These are phyloP conservation scores for Trachelus troglodyta DNA, from an alignment of 2,888 invertebrate species.

Conservation along the genomic window DNA sequence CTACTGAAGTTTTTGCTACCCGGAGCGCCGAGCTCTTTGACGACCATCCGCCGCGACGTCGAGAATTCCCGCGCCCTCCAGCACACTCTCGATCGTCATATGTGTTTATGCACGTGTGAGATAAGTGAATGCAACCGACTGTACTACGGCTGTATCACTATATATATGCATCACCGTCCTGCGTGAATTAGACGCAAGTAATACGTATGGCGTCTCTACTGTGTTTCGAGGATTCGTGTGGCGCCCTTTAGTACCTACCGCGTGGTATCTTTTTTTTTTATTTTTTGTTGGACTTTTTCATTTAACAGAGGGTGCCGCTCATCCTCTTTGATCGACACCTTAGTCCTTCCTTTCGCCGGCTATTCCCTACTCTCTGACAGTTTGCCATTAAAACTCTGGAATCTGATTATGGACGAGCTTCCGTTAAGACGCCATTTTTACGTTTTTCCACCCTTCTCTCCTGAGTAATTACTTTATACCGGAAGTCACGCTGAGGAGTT, in stretches of 20 bases:
- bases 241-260: neutral
- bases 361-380: neutral
- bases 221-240: neutral
- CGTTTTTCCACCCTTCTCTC: neutral
- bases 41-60: neutral
- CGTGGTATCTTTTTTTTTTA: neutral
- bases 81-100: neutral
- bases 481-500: neutral
- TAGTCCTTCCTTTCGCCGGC: no score
- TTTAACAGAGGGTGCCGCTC: neutral
- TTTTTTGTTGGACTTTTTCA: neutral
- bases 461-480: neutral
- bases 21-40: slow-evolving; percentile 2
- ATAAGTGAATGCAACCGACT: neutral
- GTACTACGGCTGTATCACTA: neutral
- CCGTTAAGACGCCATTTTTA: neutral
- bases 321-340: neutral
- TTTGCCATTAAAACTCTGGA: neutral
- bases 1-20: slow-evolving; percentile 3
- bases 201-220: neutral
- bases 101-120: neutral
- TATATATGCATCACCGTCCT: neutral
- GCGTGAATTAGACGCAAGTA: neutral
- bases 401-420: neutral
- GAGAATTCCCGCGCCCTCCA: neutral